Conservation (phyloP, 2,888 invertebrate species). For the Silvanus unidentatus region DNA sequence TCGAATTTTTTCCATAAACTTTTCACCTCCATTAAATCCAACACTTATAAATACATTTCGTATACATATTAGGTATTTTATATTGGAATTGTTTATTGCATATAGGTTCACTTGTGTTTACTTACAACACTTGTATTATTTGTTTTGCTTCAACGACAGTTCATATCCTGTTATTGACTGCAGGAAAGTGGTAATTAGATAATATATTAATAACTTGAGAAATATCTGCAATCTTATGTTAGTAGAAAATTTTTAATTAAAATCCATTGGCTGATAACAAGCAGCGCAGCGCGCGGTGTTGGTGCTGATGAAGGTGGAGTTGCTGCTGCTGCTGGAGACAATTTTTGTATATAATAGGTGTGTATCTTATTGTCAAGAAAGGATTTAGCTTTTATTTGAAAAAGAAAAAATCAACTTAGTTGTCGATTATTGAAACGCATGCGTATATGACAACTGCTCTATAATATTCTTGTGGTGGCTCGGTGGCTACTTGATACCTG, state of each 20-base stretch:
- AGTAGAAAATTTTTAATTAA: neutral
- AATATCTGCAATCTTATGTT: constrained; percentile 1
- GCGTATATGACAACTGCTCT: constrained; percentile 37
- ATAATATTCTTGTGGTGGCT: constrained; percentile 35
- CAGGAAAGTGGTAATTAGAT: constrained; percentile 7
- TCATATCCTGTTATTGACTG: constrained; percentile 6
- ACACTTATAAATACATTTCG: too few species aligned
- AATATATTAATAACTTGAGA: neutral
- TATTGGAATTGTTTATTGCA: too few species aligned
- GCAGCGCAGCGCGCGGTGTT: too few species aligned
- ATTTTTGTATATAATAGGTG: neutral
- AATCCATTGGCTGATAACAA: too few species aligned
- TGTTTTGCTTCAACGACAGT: constrained; percentile 3
- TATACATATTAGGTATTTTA: too few species aligned
- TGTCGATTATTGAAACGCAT: constrained; percentile 31
- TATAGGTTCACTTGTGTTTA: too few species aligned
- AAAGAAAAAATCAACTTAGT: neutral
- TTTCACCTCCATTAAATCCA: too few species aligned
- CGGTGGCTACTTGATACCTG: constrained; percentile 40
- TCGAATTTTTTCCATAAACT: too few species aligned
- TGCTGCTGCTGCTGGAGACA: neutral
- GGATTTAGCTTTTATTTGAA: neutral
- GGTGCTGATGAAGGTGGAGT: too few species aligned
- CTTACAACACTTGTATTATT: too few species aligned
- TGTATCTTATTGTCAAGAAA: neutral